Base-by-base conservation (phyloP, 2,113 vertebrate species). In the Haliaeetus leucogaster region DNA sequence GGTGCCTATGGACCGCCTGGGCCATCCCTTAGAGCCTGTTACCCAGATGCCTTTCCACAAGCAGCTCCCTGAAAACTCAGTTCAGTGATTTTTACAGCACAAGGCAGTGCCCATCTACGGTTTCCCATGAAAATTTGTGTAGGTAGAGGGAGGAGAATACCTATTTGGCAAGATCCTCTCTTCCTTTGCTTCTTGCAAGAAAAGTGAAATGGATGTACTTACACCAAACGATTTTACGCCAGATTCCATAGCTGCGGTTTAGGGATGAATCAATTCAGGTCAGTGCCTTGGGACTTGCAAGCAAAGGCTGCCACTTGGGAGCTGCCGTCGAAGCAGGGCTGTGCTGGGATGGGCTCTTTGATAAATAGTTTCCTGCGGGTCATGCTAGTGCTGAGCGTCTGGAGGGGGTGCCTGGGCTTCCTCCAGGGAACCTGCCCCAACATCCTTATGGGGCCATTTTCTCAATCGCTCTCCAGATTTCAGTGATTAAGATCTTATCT, bases 401-500 rank as follows among this genome's bases (percentile, higher is more conserved):
- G 66, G 56, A 53, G 73, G 93, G 45, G 62, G 16, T 68, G 38
- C 74, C 73, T 36, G 27, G 71, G 66, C 61, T 95, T 84, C 86
- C 91, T 87, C 70, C 58, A 30, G 78, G 65, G 86, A 88, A 71
- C 67, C 47, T 88, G 4, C 47, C 81, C n/a, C 1, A 0, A 34
- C 53, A 29, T 77, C 84, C 89, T 65, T 13, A 19, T 74, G 88
- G 78, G 90, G 86, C 87, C 14, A 1, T 93, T 94, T 94, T 94
- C 95, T 74, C 91, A n/a, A 70, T 70, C 9, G 0, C 21, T 91
- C 71, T 91, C 78, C 88, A 95, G 62, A 90, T 96, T 95, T 91
- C 67, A n/a, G 87, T 15, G 91, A 78, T 96, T 93, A 83, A 95
- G 94, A 96, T 93, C 74, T 96, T 96, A 97, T 95, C 93, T 93